Evolutionary conservation across 2,113 vertebrate species (phyloP), one percentile per base, ranked within the genome.

Genomic region (Clarias macrocephalus): DNA sequence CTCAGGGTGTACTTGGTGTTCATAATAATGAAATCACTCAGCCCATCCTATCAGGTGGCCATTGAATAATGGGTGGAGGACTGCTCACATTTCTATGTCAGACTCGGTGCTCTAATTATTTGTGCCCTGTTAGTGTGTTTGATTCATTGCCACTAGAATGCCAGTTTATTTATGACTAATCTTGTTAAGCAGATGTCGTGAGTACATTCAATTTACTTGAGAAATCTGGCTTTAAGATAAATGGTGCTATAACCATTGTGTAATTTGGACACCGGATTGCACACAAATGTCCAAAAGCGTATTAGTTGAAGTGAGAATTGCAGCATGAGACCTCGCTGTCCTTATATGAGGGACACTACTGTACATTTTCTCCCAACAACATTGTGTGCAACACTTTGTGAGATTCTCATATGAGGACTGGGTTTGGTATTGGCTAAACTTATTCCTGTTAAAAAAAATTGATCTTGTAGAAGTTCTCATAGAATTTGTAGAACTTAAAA

Each of bases 201-300:
- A 92, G 88, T 68, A 2, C 52, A 91, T 92, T 91, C 57, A 85
- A 68, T 91, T 90, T 83, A 52, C 28, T 8, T 33, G 56, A 76
- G 91, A 85, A 91, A 88, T 63, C 42, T 89, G 72, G 90, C 88
- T 73, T 82, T 89, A 66, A 89, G 90, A 90, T 66, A 87, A 66
- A 73, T 85, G 82, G 80, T 52, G 18, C 56, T 52, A 28, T 25
- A 0, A 59, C 18, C 11, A 59, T 6, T 11, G 28, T 59, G 21
- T 59, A 62, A 30, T 37, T 48, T 59, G 59, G 16, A 60, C 9
- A 2, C 56, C 10, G 12, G 21, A 59, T 80, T 1, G 19, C 19
- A 33, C 15, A 12, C 15, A 21, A 23, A 19, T 80, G 3, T 60
- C 56, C 54, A 85, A 62, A 63, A 63, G 7, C 7, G 25, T 9